Conservation (phyloP, 2,113 vertebrate species). For the Helogale parvula region DNA sequence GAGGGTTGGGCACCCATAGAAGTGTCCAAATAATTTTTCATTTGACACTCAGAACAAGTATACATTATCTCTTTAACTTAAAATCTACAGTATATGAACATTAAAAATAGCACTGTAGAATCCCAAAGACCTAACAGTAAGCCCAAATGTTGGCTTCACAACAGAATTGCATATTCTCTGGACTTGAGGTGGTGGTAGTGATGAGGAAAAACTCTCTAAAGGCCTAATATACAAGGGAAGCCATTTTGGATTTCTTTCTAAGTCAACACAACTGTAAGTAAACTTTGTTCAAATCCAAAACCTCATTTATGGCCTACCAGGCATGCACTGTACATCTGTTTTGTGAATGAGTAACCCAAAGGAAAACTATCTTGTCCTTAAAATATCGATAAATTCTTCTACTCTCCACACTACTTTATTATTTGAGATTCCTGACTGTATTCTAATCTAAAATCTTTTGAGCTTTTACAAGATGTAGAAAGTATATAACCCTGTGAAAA, state of each 20-base stretch:
- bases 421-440: neutral
- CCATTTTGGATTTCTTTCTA: neutral
- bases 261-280: neutral
- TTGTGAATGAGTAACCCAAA: neutral
- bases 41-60: constrained; percentile 47
- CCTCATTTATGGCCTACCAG: neutral
- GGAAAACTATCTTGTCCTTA: neutral
- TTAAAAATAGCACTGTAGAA: neutral
- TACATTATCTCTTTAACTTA: neutral
- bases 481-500: neutral
- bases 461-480: neutral
- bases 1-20: neutral
- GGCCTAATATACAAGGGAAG: neutral
- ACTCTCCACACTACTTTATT: neutral
- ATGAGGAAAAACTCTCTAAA: neutral
- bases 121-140: neutral
- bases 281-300: neutral
- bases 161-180: neutral
- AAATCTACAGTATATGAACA: constrained; percentile 14
- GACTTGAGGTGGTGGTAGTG: neutral
- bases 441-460: neutral
- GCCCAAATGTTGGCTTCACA: neutral
- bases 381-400: neutral
- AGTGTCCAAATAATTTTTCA: constrained; percentile 54
- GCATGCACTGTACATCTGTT: neutral